Conservation (phyloP, 2,113 vertebrate species). For the Pandion haliaetus region DNA sequence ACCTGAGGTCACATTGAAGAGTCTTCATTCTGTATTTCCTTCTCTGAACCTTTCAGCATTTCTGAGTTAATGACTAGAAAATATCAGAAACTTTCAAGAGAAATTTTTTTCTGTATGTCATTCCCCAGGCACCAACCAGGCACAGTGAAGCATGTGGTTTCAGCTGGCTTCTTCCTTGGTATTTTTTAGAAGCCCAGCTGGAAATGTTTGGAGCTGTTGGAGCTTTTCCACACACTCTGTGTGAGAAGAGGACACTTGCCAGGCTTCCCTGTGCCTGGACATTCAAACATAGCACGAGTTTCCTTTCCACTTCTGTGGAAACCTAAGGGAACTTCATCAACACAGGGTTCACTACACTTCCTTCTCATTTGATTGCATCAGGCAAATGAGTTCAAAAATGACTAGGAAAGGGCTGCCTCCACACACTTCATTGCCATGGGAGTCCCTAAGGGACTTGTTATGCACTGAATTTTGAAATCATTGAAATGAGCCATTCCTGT, state of each 20-base stretch:
- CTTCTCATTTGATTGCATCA: not conserved
- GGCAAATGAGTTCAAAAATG: not conserved
- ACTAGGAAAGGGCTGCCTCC: not conserved
- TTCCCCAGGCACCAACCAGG: not conserved
- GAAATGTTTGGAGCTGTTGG: not conserved
- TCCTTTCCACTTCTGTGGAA: not conserved
- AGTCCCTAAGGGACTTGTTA: not conserved
- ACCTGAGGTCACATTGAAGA: not conserved
- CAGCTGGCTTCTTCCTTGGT: not conserved
- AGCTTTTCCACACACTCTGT: not conserved
- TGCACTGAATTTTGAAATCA: not conserved
- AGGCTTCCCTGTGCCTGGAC: not conserved
- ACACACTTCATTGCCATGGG: not conserved
- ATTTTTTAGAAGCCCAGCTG: not conserved
- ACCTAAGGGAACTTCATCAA: not conserved
- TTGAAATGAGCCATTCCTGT: constrained; percentile 15
- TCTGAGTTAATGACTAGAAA: not conserved
- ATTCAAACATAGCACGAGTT: not conserved
- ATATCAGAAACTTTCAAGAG: not conserved
- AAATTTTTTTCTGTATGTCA: not conserved
- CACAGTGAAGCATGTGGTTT: not conserved
- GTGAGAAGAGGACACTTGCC: not conserved
- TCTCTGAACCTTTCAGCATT: not conserved
- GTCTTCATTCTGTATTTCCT: not conserved
- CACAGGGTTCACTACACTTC: not conserved